A percentile compares a stretch with the other conserved stretches of the same genome.
Conservation (phyloP, 2,888 invertebrate genomes). For the Myopa testacea region DNA sequence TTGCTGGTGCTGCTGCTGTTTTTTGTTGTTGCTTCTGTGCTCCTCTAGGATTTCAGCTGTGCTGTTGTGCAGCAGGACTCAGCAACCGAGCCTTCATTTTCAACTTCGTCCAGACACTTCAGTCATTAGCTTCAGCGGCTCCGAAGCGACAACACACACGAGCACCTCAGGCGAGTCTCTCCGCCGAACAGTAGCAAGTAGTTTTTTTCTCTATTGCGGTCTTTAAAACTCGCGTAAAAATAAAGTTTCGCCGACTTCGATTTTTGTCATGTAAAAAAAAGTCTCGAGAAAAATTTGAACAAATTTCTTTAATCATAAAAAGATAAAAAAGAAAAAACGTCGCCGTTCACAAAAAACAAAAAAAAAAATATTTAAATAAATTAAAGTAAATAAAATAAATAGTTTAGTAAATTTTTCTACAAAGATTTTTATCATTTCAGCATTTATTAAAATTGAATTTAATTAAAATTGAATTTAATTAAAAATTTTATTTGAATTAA, state of each 20-base stretch:
- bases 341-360: constrained; percentile 12
- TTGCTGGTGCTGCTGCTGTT: constrained; percentile 15
- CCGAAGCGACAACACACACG: constrained; percentile 34
- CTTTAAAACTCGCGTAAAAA: constrained; percentile 28
- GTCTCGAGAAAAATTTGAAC: background rate
- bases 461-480: too few relatives aligned
- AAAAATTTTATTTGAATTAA: too few relatives aligned
- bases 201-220: constrained; percentile 26
- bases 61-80: constrained; percentile 28
- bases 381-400: constrained; percentile 17
- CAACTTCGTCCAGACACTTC: constrained; percentile 46
- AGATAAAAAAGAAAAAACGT: background rate
- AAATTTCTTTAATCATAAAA: background rate
- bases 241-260: constrained; percentile 3
- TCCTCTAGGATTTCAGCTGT: constrained; percentile 33
- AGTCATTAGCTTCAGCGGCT: constrained; percentile 52
- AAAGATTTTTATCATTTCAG: background rate
- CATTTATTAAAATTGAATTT: background rate
- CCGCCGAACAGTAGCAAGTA: constrained; percentile 21
- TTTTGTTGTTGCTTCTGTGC: constrained; percentile 17
- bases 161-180: constrained; percentile 8
- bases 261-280: background rate
- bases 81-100: constrained; percentile 52
- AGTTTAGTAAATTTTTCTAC: background rate
- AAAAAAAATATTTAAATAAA: constrained; percentile 10